phyloP scores from a whole-genome alignment of 2,888 invertebrate species.

The Chloroclystis v-ata region DNA sequence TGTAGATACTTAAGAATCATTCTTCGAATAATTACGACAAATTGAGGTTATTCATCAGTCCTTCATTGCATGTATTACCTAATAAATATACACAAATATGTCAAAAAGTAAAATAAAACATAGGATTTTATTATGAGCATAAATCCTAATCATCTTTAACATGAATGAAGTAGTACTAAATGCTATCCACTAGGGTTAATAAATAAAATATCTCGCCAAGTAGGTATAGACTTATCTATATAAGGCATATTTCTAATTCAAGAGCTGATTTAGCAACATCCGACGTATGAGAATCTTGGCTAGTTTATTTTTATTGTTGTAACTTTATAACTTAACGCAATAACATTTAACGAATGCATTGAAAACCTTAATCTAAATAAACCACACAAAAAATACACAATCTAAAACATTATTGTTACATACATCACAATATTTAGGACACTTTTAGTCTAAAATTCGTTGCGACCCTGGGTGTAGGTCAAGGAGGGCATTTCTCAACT shows the following conservation, averaged over 20 bases:
- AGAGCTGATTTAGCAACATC: no score
- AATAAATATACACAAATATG: slow-evolving; percentile 50
- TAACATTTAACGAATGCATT: slow-evolving; percentile 71
- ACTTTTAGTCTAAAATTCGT: slow-evolving; percentile 73
- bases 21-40: slow-evolving; percentile 38
- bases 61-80: slow-evolving; percentile 45
- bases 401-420: slow-evolving; percentile 76
- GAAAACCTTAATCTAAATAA: slow-evolving; percentile 64
- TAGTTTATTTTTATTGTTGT: no score
- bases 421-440: slow-evolving; percentile 75
- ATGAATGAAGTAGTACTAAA: slow-evolving; percentile 39
- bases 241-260: slow-evolving; percentile 3
- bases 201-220: slow-evolving; percentile 23
- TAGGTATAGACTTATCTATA: slow-evolving; percentile 17
- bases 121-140: slow-evolving; percentile 42
- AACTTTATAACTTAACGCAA: slow-evolving; percentile 29
- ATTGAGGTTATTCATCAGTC: slow-evolving; percentile 49
- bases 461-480: slow-evolving; percentile 59
- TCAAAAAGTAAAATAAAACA: slow-evolving; percentile 61
- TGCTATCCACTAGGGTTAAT: slow-evolving; percentile 25
- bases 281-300: no score
- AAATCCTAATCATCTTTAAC: slow-evolving; percentile 44
- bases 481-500: no score
- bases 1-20: slow-evolving; percentile 30
- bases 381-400: slow-evolving; percentile 74